Conservation (phyloP, 2,797 vertebrate species). For the Gallinago nigripennis region DNA sequence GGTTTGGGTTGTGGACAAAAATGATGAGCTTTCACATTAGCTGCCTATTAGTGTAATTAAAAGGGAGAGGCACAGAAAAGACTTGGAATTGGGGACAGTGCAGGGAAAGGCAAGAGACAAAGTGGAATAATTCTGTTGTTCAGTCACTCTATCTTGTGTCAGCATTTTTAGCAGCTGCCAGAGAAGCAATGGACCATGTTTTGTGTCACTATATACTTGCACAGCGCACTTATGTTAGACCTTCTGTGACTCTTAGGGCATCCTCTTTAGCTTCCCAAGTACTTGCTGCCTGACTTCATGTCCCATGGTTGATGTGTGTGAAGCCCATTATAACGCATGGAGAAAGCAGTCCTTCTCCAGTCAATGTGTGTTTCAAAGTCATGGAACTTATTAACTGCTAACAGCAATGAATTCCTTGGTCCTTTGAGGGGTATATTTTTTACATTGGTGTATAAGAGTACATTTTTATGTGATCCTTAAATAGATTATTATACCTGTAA, state of each 20-base stretch:
- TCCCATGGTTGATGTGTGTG: rapidly evolving
- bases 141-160: rapidly evolving
- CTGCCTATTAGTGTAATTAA: background rate
- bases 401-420: background rate
- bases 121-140: rapidly evolving
- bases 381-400: background rate
- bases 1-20: background rate
- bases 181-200: rapidly evolving
- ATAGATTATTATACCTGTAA: background rate
- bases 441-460: background rate
- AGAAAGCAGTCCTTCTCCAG: background rate
- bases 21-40: rapidly evolving
- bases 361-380: background rate
- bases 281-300: background rate
- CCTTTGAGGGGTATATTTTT: background rate
- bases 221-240: background rate
- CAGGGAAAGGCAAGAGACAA: background rate
- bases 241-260: background rate
- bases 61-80: background rate
- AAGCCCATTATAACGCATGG: background rate
- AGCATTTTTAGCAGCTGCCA: background rate
- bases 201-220: background rate
- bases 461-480: background rate
- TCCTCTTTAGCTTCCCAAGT: background rate
- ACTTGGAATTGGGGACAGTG: background rate